phyloP scores from a whole-genome alignment of 2,888 invertebrate species.

The Priocnemis perturbator region DNA sequence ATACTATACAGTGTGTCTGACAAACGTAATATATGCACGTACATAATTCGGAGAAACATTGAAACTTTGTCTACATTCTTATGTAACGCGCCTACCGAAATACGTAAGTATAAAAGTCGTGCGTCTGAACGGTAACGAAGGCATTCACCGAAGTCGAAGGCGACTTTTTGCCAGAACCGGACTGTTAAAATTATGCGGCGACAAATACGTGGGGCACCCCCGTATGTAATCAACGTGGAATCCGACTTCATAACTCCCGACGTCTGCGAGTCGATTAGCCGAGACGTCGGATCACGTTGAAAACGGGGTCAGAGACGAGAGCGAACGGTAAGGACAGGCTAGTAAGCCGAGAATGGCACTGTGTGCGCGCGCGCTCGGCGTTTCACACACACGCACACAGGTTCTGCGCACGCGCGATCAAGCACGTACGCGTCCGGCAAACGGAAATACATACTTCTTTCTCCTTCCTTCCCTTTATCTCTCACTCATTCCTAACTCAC shows the following conservation, averaged over 20 bases:
- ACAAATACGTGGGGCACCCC: neutral
- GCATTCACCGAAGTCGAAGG: too few relatives aligned
- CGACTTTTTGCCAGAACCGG: too few relatives aligned
- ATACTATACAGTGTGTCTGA: too few relatives aligned
- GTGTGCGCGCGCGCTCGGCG: neutral
- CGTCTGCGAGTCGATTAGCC: slow-evolving; percentile 43
- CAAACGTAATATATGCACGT: too few relatives aligned
- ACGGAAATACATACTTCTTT: too few relatives aligned
- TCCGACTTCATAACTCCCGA: slow-evolving; percentile 31
- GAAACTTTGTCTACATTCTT: too few relatives aligned
- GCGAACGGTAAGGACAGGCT: slow-evolving; percentile 32
- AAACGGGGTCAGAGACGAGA: slow-evolving; percentile 52
- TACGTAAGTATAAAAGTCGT: too few relatives aligned
- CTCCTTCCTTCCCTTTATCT: neutral
- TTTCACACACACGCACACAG: neutral
- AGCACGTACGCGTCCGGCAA: too few relatives aligned
- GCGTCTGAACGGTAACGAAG: too few relatives aligned
- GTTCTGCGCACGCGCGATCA: neutral
- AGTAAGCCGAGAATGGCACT: neutral
- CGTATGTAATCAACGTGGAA: slow-evolving; percentile 25
- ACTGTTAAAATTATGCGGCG: too few relatives aligned
- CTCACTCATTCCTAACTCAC: neutral
- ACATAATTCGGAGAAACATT: too few relatives aligned
- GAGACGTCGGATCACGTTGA: slow-evolving; percentile 30
- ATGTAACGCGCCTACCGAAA: too few relatives aligned